phyloP scores from a whole-genome alignment of 1,140 invertebrate species.

The Drosophila ambigua region DNA sequence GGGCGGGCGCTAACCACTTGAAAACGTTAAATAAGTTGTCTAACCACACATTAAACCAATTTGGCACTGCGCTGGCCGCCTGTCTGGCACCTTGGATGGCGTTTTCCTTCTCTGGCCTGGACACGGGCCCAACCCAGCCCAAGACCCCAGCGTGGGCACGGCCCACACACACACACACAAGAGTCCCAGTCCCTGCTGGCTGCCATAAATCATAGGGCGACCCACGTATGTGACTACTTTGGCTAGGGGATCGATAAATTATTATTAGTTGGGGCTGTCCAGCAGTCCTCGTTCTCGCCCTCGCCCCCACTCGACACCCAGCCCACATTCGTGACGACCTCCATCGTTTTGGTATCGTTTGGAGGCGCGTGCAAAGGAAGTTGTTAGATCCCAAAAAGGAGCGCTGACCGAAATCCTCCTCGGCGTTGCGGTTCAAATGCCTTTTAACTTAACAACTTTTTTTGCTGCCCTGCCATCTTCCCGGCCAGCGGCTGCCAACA shows the following conservation, averaged over 20 bases:
- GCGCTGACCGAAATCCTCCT: constrained; percentile 71
- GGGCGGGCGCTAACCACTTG: constrained; percentile 62
- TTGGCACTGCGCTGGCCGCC: constrained; percentile 70
- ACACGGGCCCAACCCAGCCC: neutral
- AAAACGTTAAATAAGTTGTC: constrained; percentile 82
- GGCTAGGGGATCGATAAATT: constrained; percentile 83
- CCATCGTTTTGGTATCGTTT: constrained; percentile 14
- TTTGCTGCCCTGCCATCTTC: constrained; percentile 10
- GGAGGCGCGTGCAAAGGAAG: constrained; percentile 68
- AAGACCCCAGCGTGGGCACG: neutral
- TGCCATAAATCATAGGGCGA: constrained; percentile 78
- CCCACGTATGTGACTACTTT: constrained; percentile 78
- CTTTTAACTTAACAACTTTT: constrained; percentile 83
- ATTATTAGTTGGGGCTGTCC: constrained; percentile 78
- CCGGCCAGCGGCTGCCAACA: constrained; percentile 55
- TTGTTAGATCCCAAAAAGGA: constrained; percentile 70
- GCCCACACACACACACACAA: constrained; percentile 27
- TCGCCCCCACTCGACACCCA: neutral
- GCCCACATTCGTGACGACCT: constrained; percentile 5
- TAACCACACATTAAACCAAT: constrained; percentile 82
- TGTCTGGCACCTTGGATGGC: constrained; percentile 67
- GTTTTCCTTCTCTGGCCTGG: constrained; percentile 9
- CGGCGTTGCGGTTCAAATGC: constrained; percentile 78
- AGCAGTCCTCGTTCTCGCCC: neutral
- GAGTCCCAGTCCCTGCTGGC: constrained; percentile 24